Evolutionary conservation across 1,140 invertebrate genomes (phyloP).

Genomic region (Pollicipes pollicipes): DNA sequence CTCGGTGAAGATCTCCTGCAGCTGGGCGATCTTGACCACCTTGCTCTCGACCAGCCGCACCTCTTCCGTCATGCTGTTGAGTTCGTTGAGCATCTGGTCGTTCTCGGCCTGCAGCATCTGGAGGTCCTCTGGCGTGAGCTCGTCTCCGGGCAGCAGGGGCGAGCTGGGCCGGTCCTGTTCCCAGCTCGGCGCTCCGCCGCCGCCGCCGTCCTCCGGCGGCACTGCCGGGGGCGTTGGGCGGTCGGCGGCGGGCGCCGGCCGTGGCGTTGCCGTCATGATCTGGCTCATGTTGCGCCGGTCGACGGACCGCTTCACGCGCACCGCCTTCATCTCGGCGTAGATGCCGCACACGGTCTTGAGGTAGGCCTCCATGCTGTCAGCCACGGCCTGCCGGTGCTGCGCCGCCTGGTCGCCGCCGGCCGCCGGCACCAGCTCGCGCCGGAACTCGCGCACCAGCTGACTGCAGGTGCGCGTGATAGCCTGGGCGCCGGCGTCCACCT

Average conservation of each 20-base stretch:
- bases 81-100: constrained; percentile 57
- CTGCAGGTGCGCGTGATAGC: neutral
- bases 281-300: neutral
- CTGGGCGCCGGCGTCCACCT: neutral
- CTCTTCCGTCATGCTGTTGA: constrained; percentile 52
- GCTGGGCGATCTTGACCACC: constrained; percentile 82
- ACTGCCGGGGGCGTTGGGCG: too few relatives aligned
- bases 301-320: neutral
- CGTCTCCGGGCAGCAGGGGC: constrained; percentile 8
- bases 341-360: neutral
- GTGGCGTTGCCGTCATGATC: neutral
- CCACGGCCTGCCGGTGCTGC: neutral
- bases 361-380: neutral
- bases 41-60: constrained; percentile 76
- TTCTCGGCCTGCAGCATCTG: constrained; percentile 81
- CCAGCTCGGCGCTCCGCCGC: neutral
- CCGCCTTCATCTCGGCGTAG: neutral
- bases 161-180: neutral
- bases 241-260: too few relatives aligned
- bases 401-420: neutral
- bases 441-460: neutral
- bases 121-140: constrained; percentile 61
- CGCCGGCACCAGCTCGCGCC: neutral
- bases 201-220: too few relatives aligned
- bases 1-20: constrained; percentile 94